A percentile compares a stretch with the other conserved stretches of the same genome.
These are phyloP conservation scores for Apamea monoglypha DNA, from an alignment of 2,888 invertebrate species.

Conservation along the genomic window DNA sequence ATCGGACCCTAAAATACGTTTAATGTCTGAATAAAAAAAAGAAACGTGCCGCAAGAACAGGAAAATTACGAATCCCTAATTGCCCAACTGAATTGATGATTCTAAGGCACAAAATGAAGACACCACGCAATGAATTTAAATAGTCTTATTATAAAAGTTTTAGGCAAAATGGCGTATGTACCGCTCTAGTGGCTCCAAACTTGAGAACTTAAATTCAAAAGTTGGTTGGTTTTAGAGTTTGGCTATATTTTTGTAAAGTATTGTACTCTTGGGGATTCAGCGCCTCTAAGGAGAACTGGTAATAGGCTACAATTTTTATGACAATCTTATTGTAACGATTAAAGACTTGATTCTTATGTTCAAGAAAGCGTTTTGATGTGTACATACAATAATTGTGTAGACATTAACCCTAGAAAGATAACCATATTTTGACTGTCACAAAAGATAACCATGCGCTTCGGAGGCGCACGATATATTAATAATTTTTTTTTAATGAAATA, in stretches of 20 bases:
- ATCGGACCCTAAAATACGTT: conserved; percentile 1
- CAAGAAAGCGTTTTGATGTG: not conserved
- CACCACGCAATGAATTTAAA: conserved; percentile 60
- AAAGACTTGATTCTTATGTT: not conserved
- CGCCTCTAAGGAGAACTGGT: not conserved
- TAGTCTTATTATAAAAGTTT: conserved; percentile 56
- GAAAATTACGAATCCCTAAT: conserved; percentile 27
- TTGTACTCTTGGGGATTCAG: conserved; percentile 3
- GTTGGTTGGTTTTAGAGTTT: conserved; percentile 17
- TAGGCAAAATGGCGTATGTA: not conserved
- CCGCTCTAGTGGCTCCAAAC: conserved; percentile 7
- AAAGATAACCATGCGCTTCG: conserved; percentile 32
- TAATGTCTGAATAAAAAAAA: not conserved
- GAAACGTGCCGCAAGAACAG: conserved; percentile 12
- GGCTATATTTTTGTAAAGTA: not conserved
- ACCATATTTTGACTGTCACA: conserved; percentile 31
- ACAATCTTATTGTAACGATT: not conserved
- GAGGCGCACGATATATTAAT: conserved; percentile 28
- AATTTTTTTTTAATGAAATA: conserved; percentile 12
- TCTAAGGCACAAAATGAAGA: conserved; percentile 28
- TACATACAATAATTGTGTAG: not conserved
- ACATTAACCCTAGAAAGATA: too few relatives aligned
- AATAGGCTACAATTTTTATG: not conserved
- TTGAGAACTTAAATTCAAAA: conserved; percentile 28
- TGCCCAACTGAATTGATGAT: conserved; percentile 19